A percentile compares a stretch with the other conserved stretches of the same genome.
These are phyloP conservation scores for Perca flavescens DNA, from an alignment of 2,113 vertebrate genomes.

Conservation along the genomic window DNA sequence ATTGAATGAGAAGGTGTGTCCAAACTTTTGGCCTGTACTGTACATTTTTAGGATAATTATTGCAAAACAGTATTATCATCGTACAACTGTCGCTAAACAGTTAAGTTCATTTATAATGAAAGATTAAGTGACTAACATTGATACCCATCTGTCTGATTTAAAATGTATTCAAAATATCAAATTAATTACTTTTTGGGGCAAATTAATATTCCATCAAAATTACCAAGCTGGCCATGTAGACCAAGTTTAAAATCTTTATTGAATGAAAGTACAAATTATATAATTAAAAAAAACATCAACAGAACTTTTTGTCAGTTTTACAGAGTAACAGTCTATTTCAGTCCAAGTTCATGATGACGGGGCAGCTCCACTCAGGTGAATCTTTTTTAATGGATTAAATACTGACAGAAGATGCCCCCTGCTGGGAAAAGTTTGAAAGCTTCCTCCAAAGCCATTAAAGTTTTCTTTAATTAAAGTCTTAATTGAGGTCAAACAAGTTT, in stretches of 20 bases:
- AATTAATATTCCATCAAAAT: background rate
- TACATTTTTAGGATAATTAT: background rate
- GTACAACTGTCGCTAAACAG: background rate
- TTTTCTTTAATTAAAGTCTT: background rate
- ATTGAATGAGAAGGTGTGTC: no score
- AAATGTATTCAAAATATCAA: background rate
- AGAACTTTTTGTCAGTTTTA: background rate
- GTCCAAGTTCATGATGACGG: background rate
- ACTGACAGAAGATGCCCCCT: conserved; percentile 39
- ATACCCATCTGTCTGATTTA: background rate
- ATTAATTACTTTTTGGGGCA: background rate
- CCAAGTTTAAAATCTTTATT: background rate
- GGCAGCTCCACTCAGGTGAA: background rate
- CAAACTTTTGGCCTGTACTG: no score
- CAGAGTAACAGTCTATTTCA: background rate
- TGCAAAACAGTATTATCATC: background rate
- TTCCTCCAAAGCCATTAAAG: background rate
- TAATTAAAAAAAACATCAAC: no score
- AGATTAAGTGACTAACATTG: background rate
- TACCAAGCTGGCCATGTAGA: background rate
- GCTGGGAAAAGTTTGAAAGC: conserved; percentile 21
- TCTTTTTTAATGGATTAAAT: background rate
- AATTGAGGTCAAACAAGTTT: conserved; percentile 5
- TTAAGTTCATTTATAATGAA: background rate
- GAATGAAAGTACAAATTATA: background rate